Conservation (phyloP, 2,888 invertebrate species). For the Drosophila atroscutellata region DNA sequence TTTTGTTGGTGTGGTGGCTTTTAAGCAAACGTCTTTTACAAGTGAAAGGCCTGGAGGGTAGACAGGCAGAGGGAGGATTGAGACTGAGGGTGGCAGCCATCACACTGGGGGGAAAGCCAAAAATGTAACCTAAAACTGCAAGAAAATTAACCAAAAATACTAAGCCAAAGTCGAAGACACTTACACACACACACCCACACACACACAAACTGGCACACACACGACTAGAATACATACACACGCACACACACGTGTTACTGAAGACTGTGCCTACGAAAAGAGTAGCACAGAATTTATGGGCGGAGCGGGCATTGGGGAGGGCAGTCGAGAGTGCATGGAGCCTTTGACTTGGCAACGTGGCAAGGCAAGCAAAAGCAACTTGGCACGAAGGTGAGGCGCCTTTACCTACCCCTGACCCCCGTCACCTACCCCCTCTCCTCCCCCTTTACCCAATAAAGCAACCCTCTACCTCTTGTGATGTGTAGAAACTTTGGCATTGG, state of each 20-base stretch:
- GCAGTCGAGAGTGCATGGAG: conserved; percentile 58
- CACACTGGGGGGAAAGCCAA: conserved; percentile 73
- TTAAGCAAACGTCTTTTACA: conserved; percentile 81
- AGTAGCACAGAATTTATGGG: conserved; percentile 61
- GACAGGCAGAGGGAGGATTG: conserved; percentile 26
- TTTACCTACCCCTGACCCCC: conserved; percentile 13
- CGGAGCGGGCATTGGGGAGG: conserved; percentile 3
- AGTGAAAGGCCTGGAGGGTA: conserved; percentile 73
- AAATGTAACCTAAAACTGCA: conserved; percentile 82
- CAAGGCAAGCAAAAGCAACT: conserved; percentile 53
- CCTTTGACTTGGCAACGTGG: conserved; percentile 80
- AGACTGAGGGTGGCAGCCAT: conserved; percentile 46
- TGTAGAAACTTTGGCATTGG: conserved; percentile 77
- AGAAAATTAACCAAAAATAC: conserved; percentile 82
- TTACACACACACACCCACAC: conserved; percentile 26
- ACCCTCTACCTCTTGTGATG: conserved; percentile 18
- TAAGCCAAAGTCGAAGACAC: conserved; percentile 80
- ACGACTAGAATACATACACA: conserved; percentile 9
- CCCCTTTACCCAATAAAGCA: neutral
- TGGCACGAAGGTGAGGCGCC: conserved; percentile 69
- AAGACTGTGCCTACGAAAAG: conserved; percentile 69
- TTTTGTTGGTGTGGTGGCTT: conserved; percentile 72
- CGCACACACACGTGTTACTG: conserved; percentile 28
- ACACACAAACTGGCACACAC: conserved; percentile 29
- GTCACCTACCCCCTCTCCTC: neutral